Conservation (phyloP, 2,888 invertebrate species). For the Polia nebulosa region DNA sequence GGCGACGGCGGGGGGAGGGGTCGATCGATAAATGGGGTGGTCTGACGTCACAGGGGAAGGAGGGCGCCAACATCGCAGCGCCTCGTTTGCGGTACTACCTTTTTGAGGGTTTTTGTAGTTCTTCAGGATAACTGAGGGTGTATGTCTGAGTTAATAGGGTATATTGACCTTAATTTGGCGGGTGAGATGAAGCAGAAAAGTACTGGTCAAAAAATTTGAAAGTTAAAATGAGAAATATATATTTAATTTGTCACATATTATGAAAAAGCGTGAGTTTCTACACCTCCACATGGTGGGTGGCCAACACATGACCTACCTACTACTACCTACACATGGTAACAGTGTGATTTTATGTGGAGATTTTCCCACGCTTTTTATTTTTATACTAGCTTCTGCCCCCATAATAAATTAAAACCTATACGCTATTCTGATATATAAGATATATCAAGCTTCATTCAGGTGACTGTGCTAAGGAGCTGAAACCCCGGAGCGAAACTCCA, state of each 20-base stretch:
- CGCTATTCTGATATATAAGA: no score
- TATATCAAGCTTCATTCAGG: no score
- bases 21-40: conserved; percentile 82
- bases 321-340: background rate
- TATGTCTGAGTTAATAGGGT: conserved; percentile 24
- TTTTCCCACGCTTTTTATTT: background rate
- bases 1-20: conserved; percentile 68
- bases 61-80: conserved; percentile 65
- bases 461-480: no score
- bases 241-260: background rate
- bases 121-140: conserved; percentile 50
- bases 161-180: conserved; percentile 17
- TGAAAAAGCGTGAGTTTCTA: background rate
- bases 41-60: conserved; percentile 83
- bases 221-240: background rate
- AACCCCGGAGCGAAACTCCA: no score
- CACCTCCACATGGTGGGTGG: background rate
- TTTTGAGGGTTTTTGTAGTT: conserved; percentile 56
- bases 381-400: no score
- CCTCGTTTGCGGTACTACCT: conserved; percentile 64
- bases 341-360: background rate
- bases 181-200: background rate
- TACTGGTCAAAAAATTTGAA: background rate
- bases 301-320: background rate
- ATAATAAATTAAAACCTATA: no score